Evolutionary conservation across 2,797 vertebrate species (phyloP).

Genomic region (Myotis vivesi): DNA sequence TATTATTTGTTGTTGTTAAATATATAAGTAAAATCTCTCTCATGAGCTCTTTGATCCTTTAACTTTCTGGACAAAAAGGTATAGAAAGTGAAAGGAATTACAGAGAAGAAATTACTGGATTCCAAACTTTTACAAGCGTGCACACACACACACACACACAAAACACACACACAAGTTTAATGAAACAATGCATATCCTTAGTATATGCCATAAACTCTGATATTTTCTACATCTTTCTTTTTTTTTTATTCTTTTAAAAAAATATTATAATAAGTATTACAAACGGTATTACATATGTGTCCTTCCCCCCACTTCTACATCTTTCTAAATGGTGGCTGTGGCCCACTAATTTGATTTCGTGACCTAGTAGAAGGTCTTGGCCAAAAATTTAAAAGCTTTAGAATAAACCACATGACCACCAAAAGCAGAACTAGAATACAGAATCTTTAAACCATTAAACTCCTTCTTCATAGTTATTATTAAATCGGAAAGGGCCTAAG

Average conservation of each 20-base stretch:
- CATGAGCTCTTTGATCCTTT: not conserved
- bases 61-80: constrained; percentile 16
- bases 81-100: not conserved
- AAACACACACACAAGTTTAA: not conserved
- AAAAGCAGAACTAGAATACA: constrained; percentile 43
- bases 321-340: constrained; percentile 34
- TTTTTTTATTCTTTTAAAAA: no score
- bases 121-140: not conserved
- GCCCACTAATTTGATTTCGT: constrained; percentile 31
- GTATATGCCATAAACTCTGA: not conserved
- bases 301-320: not conserved
- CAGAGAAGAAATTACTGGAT: not conserved
- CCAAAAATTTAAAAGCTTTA: not conserved
- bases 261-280: no score
- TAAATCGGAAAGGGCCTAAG: constrained; percentile 51
- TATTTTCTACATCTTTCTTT: not conserved
- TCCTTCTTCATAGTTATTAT: constrained; percentile 45
- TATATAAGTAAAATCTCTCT: not conserved
- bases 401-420: constrained; percentile 34
- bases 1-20: not conserved
- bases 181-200: constrained; percentile 22
- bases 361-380: not conserved
- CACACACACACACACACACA: not conserved
- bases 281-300: no score
- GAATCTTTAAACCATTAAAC: constrained; percentile 15